Percentiles rank a stretch among this genome's conserved stretches.
These are phyloP conservation scores for Eupithecia tripunctaria DNA, from an alignment of 2,888 invertebrate species.

Conservation along the genomic window DNA sequence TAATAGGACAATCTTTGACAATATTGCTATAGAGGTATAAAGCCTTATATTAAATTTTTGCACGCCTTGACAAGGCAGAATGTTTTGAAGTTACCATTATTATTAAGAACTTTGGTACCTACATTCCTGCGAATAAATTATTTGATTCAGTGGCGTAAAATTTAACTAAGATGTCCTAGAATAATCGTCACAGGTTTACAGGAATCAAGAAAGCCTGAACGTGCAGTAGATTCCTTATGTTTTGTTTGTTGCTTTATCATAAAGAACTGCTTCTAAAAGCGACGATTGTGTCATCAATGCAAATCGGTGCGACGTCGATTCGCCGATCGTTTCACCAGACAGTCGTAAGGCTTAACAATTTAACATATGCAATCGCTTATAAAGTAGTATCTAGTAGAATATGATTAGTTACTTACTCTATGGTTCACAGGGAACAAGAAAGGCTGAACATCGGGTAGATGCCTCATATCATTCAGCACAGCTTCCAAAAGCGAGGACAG, in stretches of 20 bases:
- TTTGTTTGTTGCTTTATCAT: too few relatives aligned
- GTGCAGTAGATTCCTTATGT: constrained; percentile 95
- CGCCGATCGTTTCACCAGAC: constrained; percentile 93
- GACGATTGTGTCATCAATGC: constrained; percentile 97
- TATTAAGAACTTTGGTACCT: too few relatives aligned
- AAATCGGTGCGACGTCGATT: constrained; percentile 97
- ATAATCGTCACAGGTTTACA: too few relatives aligned
- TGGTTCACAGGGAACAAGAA: constrained; percentile 91
- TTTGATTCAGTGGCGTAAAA: too few relatives aligned
- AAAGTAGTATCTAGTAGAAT: not conserved
- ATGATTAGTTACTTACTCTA: constrained; percentile 70
- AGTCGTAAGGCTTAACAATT: constrained; percentile 86
- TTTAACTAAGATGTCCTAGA: too few relatives aligned
- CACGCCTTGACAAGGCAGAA: too few relatives aligned
- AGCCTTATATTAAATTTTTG: too few relatives aligned
- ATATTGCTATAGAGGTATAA: too few relatives aligned
- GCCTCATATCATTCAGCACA: constrained; percentile 96
- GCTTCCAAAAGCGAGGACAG: constrained; percentile 95
- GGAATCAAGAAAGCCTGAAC: constrained; percentile 95
- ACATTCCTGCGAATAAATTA: too few relatives aligned
- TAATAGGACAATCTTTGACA: too few relatives aligned
- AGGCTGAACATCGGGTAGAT: constrained; percentile 95
- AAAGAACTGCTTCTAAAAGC: constrained; percentile 94
- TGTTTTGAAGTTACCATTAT: too few relatives aligned
- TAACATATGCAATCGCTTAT: too few relatives aligned